Evolutionary conservation across 2,797 vertebrate genomes (phyloP), one percentile per base, ranked within the genome.

Genomic region (Cuculus canorus): DNA sequence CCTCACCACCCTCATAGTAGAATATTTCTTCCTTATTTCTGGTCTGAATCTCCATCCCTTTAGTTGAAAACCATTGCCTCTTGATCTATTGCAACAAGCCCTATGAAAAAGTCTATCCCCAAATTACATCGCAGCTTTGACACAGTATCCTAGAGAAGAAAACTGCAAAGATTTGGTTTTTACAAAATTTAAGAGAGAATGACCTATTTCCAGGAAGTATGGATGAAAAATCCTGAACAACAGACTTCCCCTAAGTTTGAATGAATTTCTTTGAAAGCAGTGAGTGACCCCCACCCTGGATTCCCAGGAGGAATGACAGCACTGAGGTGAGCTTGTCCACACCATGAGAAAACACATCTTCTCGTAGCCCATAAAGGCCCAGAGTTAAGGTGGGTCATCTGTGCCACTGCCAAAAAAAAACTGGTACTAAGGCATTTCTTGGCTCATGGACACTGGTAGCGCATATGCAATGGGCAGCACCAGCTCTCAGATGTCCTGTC

Each of bases 261-360:
- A 22, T 9, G 3, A 33, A 33, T 68, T 79, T 75, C 27, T 79
- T 23, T 33, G 35, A 33, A 75, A 78, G 25, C 5, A 0, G 37
- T 32, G 28, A 52, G 23, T 32, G 33, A 32, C 33, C 33, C 32
- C 84, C 4, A 0, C 10, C 18, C 13, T 23, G 27, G 1, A 1
- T 60, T 90, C 54, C 63, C 59, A 5, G 18, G 17, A 52, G 86
- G 27, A 63, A n/a, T 4, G 15, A 12, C 60, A 66, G 43, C 37
- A 11, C 30, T 64, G 37, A 73, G 50, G 22, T 47, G 25, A 60
- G 23, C 43, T 89, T 48, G 11, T 65, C 47, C 61, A n/a, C 3
- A 1, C 25, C 4, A 4, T 35, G 35, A 66, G 60, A 30, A 66
- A 60, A 78, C 25, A 17, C 13, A 9, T 6, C 59, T 59, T 76